These are phyloP conservation scores for Coremacera marginata DNA, from an alignment of 2,888 invertebrate species.

Conservation along the genomic window DNA sequence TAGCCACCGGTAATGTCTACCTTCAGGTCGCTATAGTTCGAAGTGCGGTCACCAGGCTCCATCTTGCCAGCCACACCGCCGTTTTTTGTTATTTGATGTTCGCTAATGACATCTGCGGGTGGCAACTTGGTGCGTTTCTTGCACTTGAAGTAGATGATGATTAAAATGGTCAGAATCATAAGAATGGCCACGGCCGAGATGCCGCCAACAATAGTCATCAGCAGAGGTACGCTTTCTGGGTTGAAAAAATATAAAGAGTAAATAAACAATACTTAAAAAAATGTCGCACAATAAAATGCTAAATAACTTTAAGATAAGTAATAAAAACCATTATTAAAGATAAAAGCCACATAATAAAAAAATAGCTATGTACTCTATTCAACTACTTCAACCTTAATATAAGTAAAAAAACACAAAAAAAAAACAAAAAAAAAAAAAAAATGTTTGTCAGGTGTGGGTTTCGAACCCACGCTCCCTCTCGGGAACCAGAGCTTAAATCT, in stretches of 20 bases:
- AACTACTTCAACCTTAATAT: no score
- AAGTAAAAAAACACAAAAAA: constrained; percentile 2
- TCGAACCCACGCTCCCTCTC: constrained; percentile 83
- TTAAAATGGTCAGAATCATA: constrained; percentile 83
- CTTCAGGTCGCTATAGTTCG: constrained; percentile 93
- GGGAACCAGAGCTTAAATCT: constrained; percentile 84
- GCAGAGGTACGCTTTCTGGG: constrained; percentile 82
- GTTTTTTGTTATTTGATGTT: constrained; percentile 70
- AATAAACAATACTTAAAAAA: background rate
- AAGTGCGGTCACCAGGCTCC: constrained; percentile 83
- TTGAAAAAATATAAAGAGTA: constrained; percentile 57
- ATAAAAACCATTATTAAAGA: no score
- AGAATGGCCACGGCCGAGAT: constrained; percentile 86
- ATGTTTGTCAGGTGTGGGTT: constrained; percentile 17
- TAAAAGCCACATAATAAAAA: background rate
- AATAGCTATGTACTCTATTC: background rate
- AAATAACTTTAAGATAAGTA: no score
- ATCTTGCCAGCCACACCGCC: constrained; percentile 61
- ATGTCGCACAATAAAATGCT: background rate
- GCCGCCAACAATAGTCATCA: constrained; percentile 85
- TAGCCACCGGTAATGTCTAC: constrained; percentile 82
- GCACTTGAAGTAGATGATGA: constrained; percentile 81
- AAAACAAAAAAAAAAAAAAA: constrained; percentile 10
- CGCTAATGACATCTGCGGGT: constrained; percentile 69
- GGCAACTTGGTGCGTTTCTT: constrained; percentile 66